Conservation (phyloP, 2,888 invertebrate species). For the Xylota sylvarum region DNA sequence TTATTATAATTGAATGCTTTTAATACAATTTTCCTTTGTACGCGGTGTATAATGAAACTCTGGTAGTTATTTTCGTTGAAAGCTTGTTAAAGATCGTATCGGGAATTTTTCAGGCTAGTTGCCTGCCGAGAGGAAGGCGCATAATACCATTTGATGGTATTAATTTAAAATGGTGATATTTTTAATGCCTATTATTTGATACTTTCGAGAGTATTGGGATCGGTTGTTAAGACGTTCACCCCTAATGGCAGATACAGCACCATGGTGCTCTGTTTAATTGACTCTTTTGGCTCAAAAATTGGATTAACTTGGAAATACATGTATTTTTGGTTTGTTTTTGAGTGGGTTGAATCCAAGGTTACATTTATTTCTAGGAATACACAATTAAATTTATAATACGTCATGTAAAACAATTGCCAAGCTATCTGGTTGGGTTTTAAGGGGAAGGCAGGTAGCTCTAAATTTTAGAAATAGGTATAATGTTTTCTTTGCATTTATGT, state of each 20-base stretch:
- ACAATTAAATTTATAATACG: no score
- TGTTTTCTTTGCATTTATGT: no score
- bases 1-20: conserved; percentile 51
- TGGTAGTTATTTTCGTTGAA: conserved; percentile 10
- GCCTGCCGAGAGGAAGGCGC: neutral
- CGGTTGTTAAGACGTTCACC: conserved; percentile 1
- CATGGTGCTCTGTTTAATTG: neutral
- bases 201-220: neutral
- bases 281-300: neutral
- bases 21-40: conserved; percentile 43
- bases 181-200: neutral
- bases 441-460: no score
- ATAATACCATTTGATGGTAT: conserved; percentile 43
- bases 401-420: no score
- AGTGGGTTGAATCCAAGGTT: no score
- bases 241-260: neutral
- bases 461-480: no score
- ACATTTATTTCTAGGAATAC: no score
- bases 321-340: no score
- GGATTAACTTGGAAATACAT: neutral
- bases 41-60: conserved; percentile 25
- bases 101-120: neutral
- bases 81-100: conserved; percentile 23
- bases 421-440: no score
- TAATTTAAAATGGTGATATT: conserved; percentile 8